Evolutionary conservation across 2,797 vertebrate genomes (phyloP).

Genomic region (Crenuchus spilurus): DNA sequence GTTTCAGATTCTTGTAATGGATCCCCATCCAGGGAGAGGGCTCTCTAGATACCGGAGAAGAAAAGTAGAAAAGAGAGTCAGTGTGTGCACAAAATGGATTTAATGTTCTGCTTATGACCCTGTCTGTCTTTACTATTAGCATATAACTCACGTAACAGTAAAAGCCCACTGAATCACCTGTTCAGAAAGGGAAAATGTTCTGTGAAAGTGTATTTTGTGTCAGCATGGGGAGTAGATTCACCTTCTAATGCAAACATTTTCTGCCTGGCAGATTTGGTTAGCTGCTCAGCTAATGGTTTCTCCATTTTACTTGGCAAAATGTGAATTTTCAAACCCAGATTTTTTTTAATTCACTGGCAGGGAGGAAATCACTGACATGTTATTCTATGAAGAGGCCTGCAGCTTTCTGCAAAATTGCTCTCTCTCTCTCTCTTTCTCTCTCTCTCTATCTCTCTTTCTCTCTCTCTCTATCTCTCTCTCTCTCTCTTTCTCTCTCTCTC

Average conservation of each 20-base stretch:
- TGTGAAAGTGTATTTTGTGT: not conserved
- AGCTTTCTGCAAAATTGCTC: constrained; percentile 37
- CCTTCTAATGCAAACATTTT: constrained; percentile 25
- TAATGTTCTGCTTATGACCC: not conserved
- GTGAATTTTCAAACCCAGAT: constrained; percentile 24
- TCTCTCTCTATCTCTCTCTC: constrained; percentile 1
- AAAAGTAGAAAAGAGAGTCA: not conserved
- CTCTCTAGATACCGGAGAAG: not conserved
- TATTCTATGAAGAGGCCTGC: constrained; percentile 32
- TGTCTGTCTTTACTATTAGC: not conserved
- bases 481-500: not conserved
- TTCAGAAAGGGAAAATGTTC: constrained; percentile 6
- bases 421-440: not conserved
- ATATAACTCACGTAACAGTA: not conserved
- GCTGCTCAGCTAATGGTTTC: constrained; percentile 25
- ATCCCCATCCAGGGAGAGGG: not conserved
- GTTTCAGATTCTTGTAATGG: not conserved
- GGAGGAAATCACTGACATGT: constrained; percentile 14
- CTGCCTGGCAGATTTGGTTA: constrained; percentile 26
- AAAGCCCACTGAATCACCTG: not conserved
- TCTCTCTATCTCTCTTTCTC: constrained; percentile 11
- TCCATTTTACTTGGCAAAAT: constrained; percentile 34
- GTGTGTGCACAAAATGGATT: not conserved
- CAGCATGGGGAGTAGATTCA: not conserved
- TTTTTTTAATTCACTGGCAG: constrained; percentile 20